These are phyloP conservation scores for Drosophila neotestacea DNA, from an alignment of 2,888 invertebrate genomes.

Conservation along the genomic window DNA sequence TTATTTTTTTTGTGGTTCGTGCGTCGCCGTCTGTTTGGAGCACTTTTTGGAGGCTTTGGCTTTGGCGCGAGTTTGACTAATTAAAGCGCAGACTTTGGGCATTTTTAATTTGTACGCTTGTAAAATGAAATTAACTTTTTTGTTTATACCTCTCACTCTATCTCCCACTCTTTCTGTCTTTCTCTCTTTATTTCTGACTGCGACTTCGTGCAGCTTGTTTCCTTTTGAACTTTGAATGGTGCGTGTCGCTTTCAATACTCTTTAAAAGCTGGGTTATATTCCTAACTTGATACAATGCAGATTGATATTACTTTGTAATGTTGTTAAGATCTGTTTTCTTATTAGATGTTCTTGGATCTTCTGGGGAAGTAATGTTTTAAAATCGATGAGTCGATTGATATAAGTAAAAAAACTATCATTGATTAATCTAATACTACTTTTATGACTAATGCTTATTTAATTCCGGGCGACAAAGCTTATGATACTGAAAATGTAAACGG, in stretches of 20 bases:
- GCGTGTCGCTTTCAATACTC: conserved; percentile 63
- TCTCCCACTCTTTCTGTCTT: conserved; percentile 12
- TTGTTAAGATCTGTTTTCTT: too few relatives aligned
- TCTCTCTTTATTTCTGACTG: conserved; percentile 24
- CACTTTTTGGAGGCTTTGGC: conserved; percentile 23
- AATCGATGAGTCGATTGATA: too few relatives aligned
- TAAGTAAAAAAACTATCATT: too few relatives aligned
- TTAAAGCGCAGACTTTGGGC: conserved; percentile 81
- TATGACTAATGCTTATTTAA: too few relatives aligned
- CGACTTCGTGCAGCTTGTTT: conserved; percentile 81
- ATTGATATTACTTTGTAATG: too few relatives aligned
- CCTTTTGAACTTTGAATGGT: conserved; percentile 78
- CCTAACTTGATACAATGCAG: not conserved
- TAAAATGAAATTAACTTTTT: conserved; percentile 76
- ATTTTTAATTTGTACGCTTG: conserved; percentile 82
- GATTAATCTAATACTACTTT: too few relatives aligned
- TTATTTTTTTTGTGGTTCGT: conserved; percentile 56
- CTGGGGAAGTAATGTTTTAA: too few relatives aligned
- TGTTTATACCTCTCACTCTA: conserved; percentile 24
- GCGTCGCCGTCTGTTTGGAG: conserved; percentile 47
- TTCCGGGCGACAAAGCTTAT: too few relatives aligned
- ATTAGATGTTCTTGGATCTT: too few relatives aligned
- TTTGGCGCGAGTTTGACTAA: conserved; percentile 83
- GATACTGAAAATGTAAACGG: too few relatives aligned
- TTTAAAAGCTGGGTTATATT: not conserved